phyloP scores from a whole-genome alignment of 35 echinoderm and acorn worm species.

The Apostichopus japonicus region DNA sequence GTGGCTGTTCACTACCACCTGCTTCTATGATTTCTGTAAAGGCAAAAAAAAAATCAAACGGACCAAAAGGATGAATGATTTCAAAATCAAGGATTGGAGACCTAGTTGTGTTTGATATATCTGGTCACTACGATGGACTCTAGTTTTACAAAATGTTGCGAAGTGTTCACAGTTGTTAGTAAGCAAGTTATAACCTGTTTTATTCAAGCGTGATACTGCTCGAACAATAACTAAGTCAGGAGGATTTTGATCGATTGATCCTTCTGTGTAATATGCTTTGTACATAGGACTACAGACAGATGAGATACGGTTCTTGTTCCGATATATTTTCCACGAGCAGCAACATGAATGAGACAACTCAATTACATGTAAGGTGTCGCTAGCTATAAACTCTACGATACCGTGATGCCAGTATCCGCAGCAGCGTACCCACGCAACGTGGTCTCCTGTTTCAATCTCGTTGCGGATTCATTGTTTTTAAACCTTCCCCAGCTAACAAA shows the following conservation, averaged over 20 bases:
- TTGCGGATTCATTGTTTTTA: no score
- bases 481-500: no score
- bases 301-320: no score
- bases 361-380: neutral
- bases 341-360: neutral
- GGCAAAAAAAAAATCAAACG: no score
- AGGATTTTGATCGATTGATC: neutral
- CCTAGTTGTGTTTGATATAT: no score
- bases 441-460: conserved; percentile 2
- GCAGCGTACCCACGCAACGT: conserved; percentile 45
- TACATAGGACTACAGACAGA: neutral
- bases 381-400: conserved; percentile 1
- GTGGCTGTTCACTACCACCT: no score
- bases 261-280: neutral
- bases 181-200: neutral
- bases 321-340: no score
- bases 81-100: no score
- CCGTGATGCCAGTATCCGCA: conserved; percentile 61
- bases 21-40: no score
- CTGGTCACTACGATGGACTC: neutral
- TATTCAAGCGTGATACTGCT: neutral
- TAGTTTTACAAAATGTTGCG: neutral
- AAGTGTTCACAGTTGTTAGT: conserved; percentile 19
- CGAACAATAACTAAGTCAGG: neutral
- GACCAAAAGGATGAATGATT: no score